Base-by-base conservation (phyloP, 2,888 invertebrate genomes). In the Apamea crenata region DNA sequence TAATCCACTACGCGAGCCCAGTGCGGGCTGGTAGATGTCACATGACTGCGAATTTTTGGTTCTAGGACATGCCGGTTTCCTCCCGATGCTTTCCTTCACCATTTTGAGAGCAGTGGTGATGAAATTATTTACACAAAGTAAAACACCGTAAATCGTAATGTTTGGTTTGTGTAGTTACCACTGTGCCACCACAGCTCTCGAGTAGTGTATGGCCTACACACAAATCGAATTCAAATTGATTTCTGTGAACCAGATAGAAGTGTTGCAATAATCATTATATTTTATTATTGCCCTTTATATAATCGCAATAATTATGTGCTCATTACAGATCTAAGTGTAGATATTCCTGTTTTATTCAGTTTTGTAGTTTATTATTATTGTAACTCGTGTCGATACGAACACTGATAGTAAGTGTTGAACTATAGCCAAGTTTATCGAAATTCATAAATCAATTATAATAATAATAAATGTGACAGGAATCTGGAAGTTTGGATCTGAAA, bases 401-500 rank as follows among this genome's bases (percentile, higher is more conserved):
- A 70, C 53, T 21, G 84, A 85, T 84, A 75, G 16, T 40, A 59
- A 70, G 82, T 84, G 85, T 81, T 84, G 85, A 83, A 84, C 69
- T 73, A 77, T 70, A 56, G 56, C 25, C 47, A 47, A 69, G 44
- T 53, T 63, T 84, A 77, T 84, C 84, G 61, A 56, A 66, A 73
- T 77, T 73, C 66, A 74, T 76, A 81, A 82, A 82, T 81, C 78
- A 83, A 82, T 81, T 32, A n/a, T n/a, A 25, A 25, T 56, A 63
- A 29, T 75, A 63, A 18, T 68, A 56, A 75, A 75, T 63, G 68
- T 63, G 25, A 36, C 53, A 18, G 29, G 56, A 36, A 81, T 81
- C 75, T 68, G 47, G 61, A 21, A 36, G 61, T 75, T 61, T 1
- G 36, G 29, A 80, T 80, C 80, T 36, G 32, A 47, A 81, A 25